Evolutionary conservation across 1,140 invertebrate genomes (phyloP).

Genomic region (Mylabris phalerata): DNA sequence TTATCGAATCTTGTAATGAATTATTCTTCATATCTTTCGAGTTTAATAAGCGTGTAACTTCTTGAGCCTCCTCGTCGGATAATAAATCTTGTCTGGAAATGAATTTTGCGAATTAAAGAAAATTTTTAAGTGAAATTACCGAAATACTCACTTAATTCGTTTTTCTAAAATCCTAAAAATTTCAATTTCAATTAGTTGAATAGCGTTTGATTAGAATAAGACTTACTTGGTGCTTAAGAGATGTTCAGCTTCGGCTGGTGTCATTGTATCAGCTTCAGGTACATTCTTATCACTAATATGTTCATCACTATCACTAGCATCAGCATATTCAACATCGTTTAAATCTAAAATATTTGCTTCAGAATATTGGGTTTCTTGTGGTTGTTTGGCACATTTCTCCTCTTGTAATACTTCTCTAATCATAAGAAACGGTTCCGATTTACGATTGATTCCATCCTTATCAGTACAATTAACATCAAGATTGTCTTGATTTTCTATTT

Average conservation of each 20-base stretch:
- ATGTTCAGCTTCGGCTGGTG: constrained; percentile 76
- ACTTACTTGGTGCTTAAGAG: constrained; percentile 69
- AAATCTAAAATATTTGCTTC: constrained; percentile 43
- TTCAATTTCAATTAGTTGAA: constrained; percentile 5
- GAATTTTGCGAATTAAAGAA: neutral
- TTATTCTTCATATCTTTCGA: constrained; percentile 47
- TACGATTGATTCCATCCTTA: neutral
- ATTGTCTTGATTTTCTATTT: constrained; percentile 38
- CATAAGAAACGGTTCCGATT: constrained; percentile 31
- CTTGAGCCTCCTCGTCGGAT: constrained; percentile 79
- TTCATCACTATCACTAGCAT: constrained; percentile 47
- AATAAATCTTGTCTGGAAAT: constrained; percentile 59
- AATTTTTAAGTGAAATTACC: neutral
- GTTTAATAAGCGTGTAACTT: constrained; percentile 70
- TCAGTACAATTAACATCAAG: neutral
- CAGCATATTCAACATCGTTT: constrained; percentile 48
- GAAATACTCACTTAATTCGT: constrained; percentile 62
- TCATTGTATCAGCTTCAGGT: constrained; percentile 61
- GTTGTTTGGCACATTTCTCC: constrained; percentile 6
- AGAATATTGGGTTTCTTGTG: constrained; percentile 26
- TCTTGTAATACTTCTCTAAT: constrained; percentile 21
- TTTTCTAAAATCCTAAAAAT: constrained; percentile 64
- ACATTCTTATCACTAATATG: constrained; percentile 35
- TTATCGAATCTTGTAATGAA: constrained; percentile 41
- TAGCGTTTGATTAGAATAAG: constrained; percentile 1